Base-by-base conservation (phyloP, 2,888 invertebrate genomes). In the Nephrocerus scutellatus region DNA sequence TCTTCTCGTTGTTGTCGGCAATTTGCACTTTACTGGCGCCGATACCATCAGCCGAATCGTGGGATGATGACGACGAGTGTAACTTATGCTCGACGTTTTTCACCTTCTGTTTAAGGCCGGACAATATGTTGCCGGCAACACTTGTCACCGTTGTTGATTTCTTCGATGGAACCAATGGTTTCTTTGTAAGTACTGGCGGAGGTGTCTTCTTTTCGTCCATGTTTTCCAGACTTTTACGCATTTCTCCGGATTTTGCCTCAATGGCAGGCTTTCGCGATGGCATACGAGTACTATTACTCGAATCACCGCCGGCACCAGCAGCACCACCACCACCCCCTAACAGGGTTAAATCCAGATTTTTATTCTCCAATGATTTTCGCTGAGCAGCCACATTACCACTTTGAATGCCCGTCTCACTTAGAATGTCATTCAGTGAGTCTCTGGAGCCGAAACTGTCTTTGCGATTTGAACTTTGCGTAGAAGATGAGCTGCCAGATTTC, bases 81-180 rank as follows among this genome's bases (percentile, higher is more conserved):
- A 56, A 70, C 71, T 75, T 76, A 29, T 73, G 74, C 7, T 74
- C 70, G 1, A 73, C 68, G 18, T 72, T 69, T 50, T 75, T 50
- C 58, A 74, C 73, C 65, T 76, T 77, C 52, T 67, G 75, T 56
- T 75, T 76, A n/a, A 79, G 62, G 5, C 77, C 78, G 42, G 76
- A 74, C 50, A 80, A 70, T 42, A 79, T 56, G 7, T 75, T 74
- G 24, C 74, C 73, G 20, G 75, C 71, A 39, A 62, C 60, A 29
- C 68, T 64, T 6, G 76, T 73, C 6, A 78, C 77, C 1, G 80
- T 78, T 1, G 80, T 79, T 39, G 80, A 77, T 54, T 82, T 82
- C 63, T 82, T 82, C 24, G 76, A 68, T 48, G 81, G 77, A 58
- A 82, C 74, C 32, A 72, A 70, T 7, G 82, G 82, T 63, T 82